phyloP scores from a whole-genome alignment of 2,888 invertebrate genomes.

The Synanthedon tipuliformis region DNA sequence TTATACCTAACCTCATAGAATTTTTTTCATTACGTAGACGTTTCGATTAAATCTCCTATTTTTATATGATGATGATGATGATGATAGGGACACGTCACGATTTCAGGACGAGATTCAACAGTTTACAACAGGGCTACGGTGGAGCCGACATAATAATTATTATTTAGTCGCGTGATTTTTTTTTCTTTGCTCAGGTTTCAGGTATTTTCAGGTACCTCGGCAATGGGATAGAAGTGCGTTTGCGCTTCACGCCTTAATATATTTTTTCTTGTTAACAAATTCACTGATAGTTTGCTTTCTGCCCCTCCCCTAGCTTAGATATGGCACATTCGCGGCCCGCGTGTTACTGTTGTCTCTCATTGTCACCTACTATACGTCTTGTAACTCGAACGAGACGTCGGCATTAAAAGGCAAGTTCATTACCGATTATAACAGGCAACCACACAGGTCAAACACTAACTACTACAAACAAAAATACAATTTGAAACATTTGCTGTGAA shows the following conservation, averaged over 20 bases:
- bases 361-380: slow-evolving; percentile 70
- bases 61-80: no score
- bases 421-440: slow-evolving; percentile 62
- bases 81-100: slow-evolving; percentile 40
- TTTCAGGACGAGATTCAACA: slow-evolving; percentile 70
- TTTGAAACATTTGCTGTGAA: slow-evolving; percentile 43
- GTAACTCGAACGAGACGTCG: slow-evolving; percentile 69
- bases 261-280: slow-evolving; percentile 38
- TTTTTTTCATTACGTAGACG: neutral
- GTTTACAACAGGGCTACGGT: slow-evolving; percentile 67
- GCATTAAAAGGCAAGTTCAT: slow-evolving; percentile 68
- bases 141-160: slow-evolving; percentile 32
- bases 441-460: slow-evolving; percentile 57
- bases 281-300: slow-evolving; percentile 72
- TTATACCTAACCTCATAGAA: neutral
- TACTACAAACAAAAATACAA: slow-evolving; percentile 36
- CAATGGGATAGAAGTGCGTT: slow-evolving; percentile 51
- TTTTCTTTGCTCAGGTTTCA: slow-evolving; percentile 62
- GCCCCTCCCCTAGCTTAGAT: slow-evolving; percentile 72
- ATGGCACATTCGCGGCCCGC: slow-evolving; percentile 71
- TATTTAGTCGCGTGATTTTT: slow-evolving; percentile 54
- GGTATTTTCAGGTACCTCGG: slow-evolving; percentile 64
- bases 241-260: slow-evolving; percentile 43
- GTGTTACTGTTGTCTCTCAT: slow-evolving; percentile 72
- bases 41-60: neutral